A percentile compares a stretch with the other conserved stretches of the same genome.
phyloP scores from a whole-genome alignment of 1,140 invertebrate species.

The Camponotus pennsylvanicus region DNA sequence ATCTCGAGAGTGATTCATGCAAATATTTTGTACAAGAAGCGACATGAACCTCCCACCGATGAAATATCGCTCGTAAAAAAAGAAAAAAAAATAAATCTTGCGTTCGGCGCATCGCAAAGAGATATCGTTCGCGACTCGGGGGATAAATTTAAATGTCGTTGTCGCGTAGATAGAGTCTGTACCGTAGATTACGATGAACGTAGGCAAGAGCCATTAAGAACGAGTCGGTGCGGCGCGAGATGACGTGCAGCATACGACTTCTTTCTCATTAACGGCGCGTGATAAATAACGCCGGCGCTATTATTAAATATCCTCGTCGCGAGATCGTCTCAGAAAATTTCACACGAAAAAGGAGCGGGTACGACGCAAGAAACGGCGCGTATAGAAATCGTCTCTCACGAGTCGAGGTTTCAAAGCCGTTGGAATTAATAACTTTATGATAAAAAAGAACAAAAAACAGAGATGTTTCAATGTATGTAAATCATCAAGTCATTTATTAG shows the following conservation, averaged over 20 bases:
- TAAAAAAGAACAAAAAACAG: not conserved
- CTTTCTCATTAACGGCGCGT: constrained; percentile 67
- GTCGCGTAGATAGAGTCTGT: constrained; percentile 58
- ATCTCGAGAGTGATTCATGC: not conserved
- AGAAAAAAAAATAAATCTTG: too few species aligned
- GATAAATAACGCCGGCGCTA: constrained; percentile 66
- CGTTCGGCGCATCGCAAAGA: too few species aligned
- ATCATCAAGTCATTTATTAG: constrained; percentile 18
- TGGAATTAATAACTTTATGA: constrained; percentile 8
- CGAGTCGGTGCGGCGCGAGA: constrained; percentile 48
- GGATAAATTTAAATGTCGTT: constrained; percentile 49
- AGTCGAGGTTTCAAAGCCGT: constrained; percentile 9
- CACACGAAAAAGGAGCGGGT: not conserved
- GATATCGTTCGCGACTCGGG: not conserved
- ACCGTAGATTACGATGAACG: constrained; percentile 52
- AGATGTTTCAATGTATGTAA: constrained; percentile 39
- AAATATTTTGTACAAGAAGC: constrained; percentile 9
- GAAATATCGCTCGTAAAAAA: constrained; percentile 32
- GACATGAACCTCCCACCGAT: not conserved
- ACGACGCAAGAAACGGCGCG: not conserved
- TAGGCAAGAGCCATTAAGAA: constrained; percentile 63
- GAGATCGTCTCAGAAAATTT: constrained; percentile 23
- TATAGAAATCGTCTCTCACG: constrained; percentile 5
- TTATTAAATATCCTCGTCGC: constrained; percentile 64
- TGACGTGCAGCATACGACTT: constrained; percentile 59